Base-by-base conservation (phyloP, 2,888 invertebrate genomes). In the Ceratothoa steindachneri region DNA sequence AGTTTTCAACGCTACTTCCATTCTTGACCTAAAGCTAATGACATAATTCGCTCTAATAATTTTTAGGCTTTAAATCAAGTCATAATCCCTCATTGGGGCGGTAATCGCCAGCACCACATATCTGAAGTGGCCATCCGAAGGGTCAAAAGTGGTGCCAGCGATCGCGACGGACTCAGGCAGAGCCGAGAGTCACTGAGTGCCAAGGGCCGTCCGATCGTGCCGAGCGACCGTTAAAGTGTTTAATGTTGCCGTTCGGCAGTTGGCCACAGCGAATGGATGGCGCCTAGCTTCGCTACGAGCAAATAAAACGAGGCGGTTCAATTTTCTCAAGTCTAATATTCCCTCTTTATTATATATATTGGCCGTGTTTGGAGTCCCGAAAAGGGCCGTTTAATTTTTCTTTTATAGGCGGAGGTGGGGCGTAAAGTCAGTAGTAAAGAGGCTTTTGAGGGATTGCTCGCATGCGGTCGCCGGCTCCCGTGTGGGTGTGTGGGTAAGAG, bases 331-430 rank as follows among this genome's bases (percentile, higher is more conserved):
- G 71, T 74, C 71, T 74, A 74, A 74, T 71, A 71, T 71, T 71
- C 74, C 60, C 71, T 74, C 71, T 74, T 74, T 74, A 74, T 74
- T 74, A 74, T 74, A 74, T 74, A 74, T 74, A 74, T 74, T 74
- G 74, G 74, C 74, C 74, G 71, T 74, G 74, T 74, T 74, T 74
- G 71, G 71, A 74, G 74, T 71, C 71, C 67, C 51, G 71, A 68
- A 71, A 71, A 71, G 71, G 74, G 71, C 74, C 74, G 71, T 74
- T 74, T 74, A 74, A 74, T 74, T 74, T 74, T 74, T 74, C 74
- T 71, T 74, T 74, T 74, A 74, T 74, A 74, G 74, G 74, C 74
- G 71, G 67, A 70, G 68, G 74, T 22, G 67, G 74, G 71, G 74
- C 74, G 74, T 74, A 74, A 74, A 74, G 71, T 67, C 68, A 67